phyloP scores from a whole-genome alignment of 2,888 invertebrate genomes.

The Trissolcus japonicus region DNA sequence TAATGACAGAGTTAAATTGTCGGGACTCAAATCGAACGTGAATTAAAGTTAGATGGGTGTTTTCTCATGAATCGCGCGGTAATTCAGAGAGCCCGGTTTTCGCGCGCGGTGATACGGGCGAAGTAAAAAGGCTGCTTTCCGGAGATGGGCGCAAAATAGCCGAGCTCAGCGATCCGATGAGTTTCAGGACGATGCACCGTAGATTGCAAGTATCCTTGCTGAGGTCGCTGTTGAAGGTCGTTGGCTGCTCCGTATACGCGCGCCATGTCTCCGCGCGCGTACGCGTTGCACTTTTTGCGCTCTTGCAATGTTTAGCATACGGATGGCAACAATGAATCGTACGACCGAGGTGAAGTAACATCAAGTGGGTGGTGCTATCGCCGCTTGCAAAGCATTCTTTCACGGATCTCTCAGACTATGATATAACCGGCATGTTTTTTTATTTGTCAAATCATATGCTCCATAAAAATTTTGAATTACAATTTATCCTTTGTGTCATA shows the following conservation, averaged over 20 bases:
- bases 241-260: conserved; percentile 69
- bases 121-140: conserved; percentile 37
- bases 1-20: background rate
- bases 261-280: conserved; percentile 45
- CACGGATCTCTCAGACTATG: conserved; percentile 10
- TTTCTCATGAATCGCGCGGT: background rate
- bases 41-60: conserved; percentile 13
- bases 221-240: conserved; percentile 70
- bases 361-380: conserved; percentile 42
- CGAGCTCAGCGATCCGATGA: conserved; percentile 65
- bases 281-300: conserved; percentile 20
- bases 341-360: conserved; percentile 40
- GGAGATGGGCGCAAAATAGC: conserved; percentile 63
- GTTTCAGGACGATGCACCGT: conserved; percentile 70
- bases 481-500: no score
- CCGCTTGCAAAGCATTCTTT: conserved; percentile 33
- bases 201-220: conserved; percentile 73
- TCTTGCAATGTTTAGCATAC: conserved; percentile 36
- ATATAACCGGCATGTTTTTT: conserved; percentile 25
- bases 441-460: background rate
- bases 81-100: conserved; percentile 8
- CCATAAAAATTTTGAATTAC: background rate
- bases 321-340: conserved; percentile 42
- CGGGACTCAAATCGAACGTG: background rate
- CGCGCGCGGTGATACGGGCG: conserved; percentile 15